Base-by-base conservation (phyloP, 2,797 vertebrate genomes). In the Oreortyx pictus region DNA sequence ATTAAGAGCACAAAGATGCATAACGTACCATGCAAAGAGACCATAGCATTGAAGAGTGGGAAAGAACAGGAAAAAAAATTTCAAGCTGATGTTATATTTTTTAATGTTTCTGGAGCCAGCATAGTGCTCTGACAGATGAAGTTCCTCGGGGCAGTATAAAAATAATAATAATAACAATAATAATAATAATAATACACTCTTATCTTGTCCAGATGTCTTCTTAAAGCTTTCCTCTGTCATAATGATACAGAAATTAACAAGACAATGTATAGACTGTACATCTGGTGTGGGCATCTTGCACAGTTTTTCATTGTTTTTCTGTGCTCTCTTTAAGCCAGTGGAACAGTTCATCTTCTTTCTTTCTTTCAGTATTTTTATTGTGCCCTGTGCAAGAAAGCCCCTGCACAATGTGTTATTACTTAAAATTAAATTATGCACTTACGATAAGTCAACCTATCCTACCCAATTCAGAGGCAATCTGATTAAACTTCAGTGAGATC, bases 251-350 rank as follows among this genome's bases (percentile, higher is more conserved):
- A 66, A 66, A 86, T 73, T 67, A 25, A 2, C 0, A 19, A 57
- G 23, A 27, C 24, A 47, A 49, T 4, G 4, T 56, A 31, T 6
- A 80, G 47, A 56, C n/a, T 0, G 0, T 37, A 24, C 13, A 87
- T 67, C 44, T 67, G n/a, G 15, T 54, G 6, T 9, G 18, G n/a
- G 25, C 23, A 72, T 5, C 68, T 20, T 10, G 39, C 75, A 23
- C 24, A 66, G 25, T 23, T 82, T 89, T 84, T 66, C 20, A 76
- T 4, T 79, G 25, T 70, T 73, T 66, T 24, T 35, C 12, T 76
- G 27, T 57, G 49, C 12, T 49, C 7, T 66, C 0, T 11, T 79
- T 79, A 88, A 73, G 29, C 2, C 46, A 29, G 37, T 24, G n/a
- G 16, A 24, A 70, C 5, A 66, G 12, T 41, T 84, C 37, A 29